phyloP scores from a whole-genome alignment of 2,888 invertebrate species.

The Sylvicola cinctus region DNA sequence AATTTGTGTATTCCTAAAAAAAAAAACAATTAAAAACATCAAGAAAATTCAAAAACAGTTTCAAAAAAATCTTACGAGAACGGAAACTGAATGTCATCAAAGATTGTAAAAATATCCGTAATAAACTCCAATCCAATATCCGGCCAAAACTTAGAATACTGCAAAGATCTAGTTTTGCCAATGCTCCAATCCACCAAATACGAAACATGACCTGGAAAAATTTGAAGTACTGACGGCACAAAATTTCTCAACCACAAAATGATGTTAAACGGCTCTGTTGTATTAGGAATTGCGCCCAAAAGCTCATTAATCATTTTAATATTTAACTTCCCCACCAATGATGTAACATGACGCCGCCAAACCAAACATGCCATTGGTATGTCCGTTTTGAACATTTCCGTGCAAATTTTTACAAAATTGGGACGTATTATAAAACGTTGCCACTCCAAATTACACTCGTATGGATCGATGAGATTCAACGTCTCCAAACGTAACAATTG shows the following conservation, averaged over 20 bases:
- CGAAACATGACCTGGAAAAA: conserved; percentile 20
- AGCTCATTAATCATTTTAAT: conserved; percentile 16
- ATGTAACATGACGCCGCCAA: conserved; percentile 21
- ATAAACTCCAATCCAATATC: conserved; percentile 24
- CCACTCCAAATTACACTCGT: conserved; percentile 22
- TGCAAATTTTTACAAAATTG: conserved; percentile 17
- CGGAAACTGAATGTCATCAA: conserved; percentile 19
- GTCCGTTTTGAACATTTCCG: conserved; percentile 17
- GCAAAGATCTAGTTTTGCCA: conserved; percentile 18
- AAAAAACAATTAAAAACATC: neutral
- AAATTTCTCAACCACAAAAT: conserved; percentile 23
- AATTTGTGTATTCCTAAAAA: conserved; percentile 17
- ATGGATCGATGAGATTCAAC: conserved; percentile 22
- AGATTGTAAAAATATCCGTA: conserved; percentile 19
- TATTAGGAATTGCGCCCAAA: conserved; percentile 17
- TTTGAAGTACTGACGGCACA: conserved; percentile 18
- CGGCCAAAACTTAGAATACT: conserved; percentile 22
- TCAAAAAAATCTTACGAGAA: conserved; percentile 15
- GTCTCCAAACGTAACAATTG: conserved; percentile 21
- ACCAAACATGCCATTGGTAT: conserved; percentile 20
- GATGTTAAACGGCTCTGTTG: conserved; percentile 18
- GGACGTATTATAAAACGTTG: conserved; percentile 22
- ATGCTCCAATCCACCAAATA: conserved; percentile 22
- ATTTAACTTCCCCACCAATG: conserved; percentile 16
- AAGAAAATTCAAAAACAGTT: neutral